Conservation (phyloP, 2,888 invertebrate species). For the Heliconius cydno region DNA sequence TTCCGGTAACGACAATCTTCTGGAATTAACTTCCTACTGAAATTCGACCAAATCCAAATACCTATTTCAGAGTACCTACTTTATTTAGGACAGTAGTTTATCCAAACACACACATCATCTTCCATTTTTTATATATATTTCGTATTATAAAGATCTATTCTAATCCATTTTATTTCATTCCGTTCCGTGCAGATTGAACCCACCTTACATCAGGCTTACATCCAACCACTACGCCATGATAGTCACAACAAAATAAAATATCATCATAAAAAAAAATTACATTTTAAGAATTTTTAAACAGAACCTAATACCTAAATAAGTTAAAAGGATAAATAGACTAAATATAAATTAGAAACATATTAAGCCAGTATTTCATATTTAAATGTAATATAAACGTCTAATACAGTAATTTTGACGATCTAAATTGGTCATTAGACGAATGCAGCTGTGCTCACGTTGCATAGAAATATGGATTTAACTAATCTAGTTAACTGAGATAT, state of each 20-base stretch:
- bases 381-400: slow-evolving; percentile 27
- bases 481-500: slow-evolving; percentile 32
- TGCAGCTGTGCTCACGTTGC: slow-evolving; percentile 40
- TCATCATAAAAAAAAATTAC: background rate
- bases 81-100: no score
- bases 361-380: background rate
- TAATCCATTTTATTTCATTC: no score
- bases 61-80: no score
- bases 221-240: background rate
- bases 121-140: no score
- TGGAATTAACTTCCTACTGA: no score
- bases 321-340: background rate
- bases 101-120: no score
- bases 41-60: no score
- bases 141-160: no score
- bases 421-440: slow-evolving; percentile 42
- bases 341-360: background rate
- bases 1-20: no score
- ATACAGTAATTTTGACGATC: slow-evolving; percentile 29
- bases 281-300: background rate
- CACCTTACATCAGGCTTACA: no score
- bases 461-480: slow-evolving; percentile 39
- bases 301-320: background rate
- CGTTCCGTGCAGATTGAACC: no score
- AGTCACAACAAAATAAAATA: background rate